These are phyloP conservation scores for Rattus norvegicus DNA, from an alignment of 2,113 vertebrate species.

Conservation along the genomic window GRCr8 NC_086039.1:127580501-127581000, in stretches of 20 bases:
- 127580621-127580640: conserved; percentile 39
- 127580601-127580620: background rate
- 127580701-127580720: background rate
- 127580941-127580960: background rate
- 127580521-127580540: conserved; percentile 16
- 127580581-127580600: conserved; percentile 47
- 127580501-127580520: background rate
- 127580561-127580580: background rate
- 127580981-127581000: background rate
- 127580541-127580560: background rate
- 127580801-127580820: conserved; percentile 52
- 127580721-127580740: background rate
- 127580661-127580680: conserved; percentile 33
- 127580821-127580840: conserved; percentile 14
- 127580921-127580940: background rate
- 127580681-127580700: conserved; percentile 11
- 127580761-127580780: conserved; percentile 46
- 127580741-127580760: conserved; percentile 44
- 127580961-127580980: background rate
- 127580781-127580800: conserved; percentile 30
- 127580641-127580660: conserved; percentile 1
- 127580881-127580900: conserved; percentile 1
- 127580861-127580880: background rate
- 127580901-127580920: background rate
- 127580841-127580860: conserved; percentile 37